Evolutionary conservation across 2,113 vertebrate species (phyloP), one percentile per base, ranked within the genome.

Genomic region (Pholis gunnellus): DNA sequence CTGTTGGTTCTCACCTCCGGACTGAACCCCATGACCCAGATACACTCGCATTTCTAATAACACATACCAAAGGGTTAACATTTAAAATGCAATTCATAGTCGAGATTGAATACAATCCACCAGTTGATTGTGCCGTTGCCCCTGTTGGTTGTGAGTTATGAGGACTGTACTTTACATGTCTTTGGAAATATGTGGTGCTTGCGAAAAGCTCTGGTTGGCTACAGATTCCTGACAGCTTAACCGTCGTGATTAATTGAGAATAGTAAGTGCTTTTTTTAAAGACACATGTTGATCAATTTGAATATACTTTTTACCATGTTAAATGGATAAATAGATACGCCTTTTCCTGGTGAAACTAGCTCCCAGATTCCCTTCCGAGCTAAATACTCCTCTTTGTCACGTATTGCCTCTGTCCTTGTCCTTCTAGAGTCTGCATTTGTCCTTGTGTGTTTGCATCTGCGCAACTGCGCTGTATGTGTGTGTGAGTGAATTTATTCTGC

Each of bases 21-120:
- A 48, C 78, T 74, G 48, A 73, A 61, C 60, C n/a, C 2, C 0
- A 14, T 67, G 0, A 60, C 54, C 20, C 29, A 50, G 65, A 78
- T 63, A 44, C 0, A 59, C 38, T 57, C 61, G 34, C 31, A 75
- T 71, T 75, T 75, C 40, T n/a, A 52, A 70, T 65, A 75, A 79
- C 78, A 80, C 67, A 82, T 70, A 50, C 59, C 70, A 56, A n/a
- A 9, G 67, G 44, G 59, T 67, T 85, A 85, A 72, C 22, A 64
- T 82, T 54, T 72, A 75, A 63, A 69, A 72, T 44, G 17, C 34
- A 36, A 52, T 79, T 88, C 64, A 82, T 67, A 25, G 52, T 20
- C 2, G 15, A 73, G 57, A 71, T 69, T 73, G 36, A 73, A 22
- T 72, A 25, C 29, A 42, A 85, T 75, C 57, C 44, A 61, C 27